Conservation (phyloP, 2,888 invertebrate genomes). For the Acanthococcus lagerstroemiae region DNA sequence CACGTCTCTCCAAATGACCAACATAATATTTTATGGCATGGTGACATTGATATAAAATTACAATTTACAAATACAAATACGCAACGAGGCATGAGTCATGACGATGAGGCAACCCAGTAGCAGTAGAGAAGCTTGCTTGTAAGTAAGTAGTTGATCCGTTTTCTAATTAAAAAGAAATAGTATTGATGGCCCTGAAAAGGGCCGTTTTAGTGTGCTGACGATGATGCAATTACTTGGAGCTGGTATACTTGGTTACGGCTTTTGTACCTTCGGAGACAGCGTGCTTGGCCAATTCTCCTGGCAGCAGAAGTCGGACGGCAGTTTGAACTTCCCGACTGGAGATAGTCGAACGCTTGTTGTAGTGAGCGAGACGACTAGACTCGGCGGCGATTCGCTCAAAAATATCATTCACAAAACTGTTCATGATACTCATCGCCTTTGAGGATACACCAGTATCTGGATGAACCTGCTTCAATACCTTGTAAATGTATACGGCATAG, state of each 20-base stretch:
- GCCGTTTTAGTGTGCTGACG: constrained; percentile 20
- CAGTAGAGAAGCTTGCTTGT: too few species aligned
- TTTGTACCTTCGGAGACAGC: constrained; percentile 58
- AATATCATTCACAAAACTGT: constrained; percentile 63
- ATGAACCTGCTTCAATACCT: constrained; percentile 51
- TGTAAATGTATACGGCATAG: constrained; percentile 51
- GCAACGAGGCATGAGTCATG: too few species aligned
- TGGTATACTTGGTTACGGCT: constrained; percentile 51
- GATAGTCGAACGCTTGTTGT: constrained; percentile 53
- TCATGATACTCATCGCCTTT: constrained; percentile 63
- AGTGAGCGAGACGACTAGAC: constrained; percentile 53
- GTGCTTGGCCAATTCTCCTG: constrained; percentile 63
- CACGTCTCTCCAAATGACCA: too few species aligned
- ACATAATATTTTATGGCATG: too few species aligned
- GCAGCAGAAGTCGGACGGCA: constrained; percentile 55
- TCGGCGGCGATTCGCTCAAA: constrained; percentile 60
- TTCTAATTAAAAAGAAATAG: too few species aligned
- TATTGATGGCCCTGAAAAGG: constrained; percentile 32
- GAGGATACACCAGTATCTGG: constrained; percentile 57
- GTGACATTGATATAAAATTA: too few species aligned
- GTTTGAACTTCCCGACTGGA: constrained; percentile 59
- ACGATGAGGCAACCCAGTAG: too few species aligned
- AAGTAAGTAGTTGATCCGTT: too few species aligned
- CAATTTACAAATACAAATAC: too few species aligned
- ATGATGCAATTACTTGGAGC: constrained; percentile 40